Base-by-base conservation (phyloP, 2,113 vertebrate genomes). In the Notarius quadriscutis region DNA sequence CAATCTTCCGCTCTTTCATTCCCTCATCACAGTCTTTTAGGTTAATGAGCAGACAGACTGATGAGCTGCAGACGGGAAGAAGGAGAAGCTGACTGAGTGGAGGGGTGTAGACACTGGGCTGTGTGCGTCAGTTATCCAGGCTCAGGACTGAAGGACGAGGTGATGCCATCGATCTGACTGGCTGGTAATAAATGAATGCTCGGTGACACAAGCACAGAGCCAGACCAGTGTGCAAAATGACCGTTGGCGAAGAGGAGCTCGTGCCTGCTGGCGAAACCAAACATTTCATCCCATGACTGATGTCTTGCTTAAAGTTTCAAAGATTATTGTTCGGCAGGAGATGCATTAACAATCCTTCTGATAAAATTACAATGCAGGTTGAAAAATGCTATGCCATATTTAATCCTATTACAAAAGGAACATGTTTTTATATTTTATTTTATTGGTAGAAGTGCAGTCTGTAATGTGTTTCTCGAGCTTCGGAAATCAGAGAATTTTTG, bases 21-120 rank as follows among this genome's bases (percentile, higher is more conserved):
- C 85, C 91, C 84, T 88, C 88, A 93, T 93, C 81, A 77, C 90
- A 88, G 89, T 90, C 72, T 81, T 87, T 85, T 87, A 91, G 85
- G 63, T 88, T 90, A 91, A 91, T 89, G 90, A 71, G 84, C 81
- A 87, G 81, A 91, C 85, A 86, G 91, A 92, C 91, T 92, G 93
- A 93, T 91, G 91, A 92, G 91, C 87, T 89, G 78, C 79, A 86
- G 87, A 92, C 84, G 71, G 87, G 58, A 63, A 89, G 53, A 72
- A 55, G 17, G 63, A 53, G 71, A 34, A 71, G 27, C 71, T 51
- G 55, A n/a, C n/a, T 8, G 25, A 84, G 65, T 1, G 34, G 78
- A 90, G 62, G 75, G 82, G 63, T 86, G 83, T 50, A 86, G 79
- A 84, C 84, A 84, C 85, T 57, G 78, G 50, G 55, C 81, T 84